Percentiles rank a stretch among this genome's conserved stretches.
These are phyloP conservation scores for Stratiolaelaps scimitus DNA, from an alignment of 1,140 invertebrate genomes.

Conservation along the genomic window DNA sequence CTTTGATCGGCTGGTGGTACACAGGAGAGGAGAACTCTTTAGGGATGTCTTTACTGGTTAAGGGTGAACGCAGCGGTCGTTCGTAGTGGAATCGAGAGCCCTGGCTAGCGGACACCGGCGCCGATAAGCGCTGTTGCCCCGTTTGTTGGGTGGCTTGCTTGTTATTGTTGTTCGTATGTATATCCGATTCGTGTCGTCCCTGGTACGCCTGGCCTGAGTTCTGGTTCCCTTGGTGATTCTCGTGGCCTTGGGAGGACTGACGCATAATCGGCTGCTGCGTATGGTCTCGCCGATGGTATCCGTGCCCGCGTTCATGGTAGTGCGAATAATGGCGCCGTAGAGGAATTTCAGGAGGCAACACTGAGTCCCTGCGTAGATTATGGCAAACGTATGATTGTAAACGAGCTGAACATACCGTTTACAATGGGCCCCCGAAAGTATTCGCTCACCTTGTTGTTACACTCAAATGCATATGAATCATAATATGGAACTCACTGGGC, in stretches of 20 bases:
- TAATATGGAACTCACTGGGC: too few species aligned
- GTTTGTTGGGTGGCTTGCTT: too few species aligned
- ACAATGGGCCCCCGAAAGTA: too few species aligned
- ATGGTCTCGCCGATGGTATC: conserved; percentile 11
- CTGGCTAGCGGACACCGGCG: neutral
- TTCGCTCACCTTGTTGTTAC: too few species aligned
- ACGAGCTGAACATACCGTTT: too few species aligned
- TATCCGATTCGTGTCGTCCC: too few species aligned
- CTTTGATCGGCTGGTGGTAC: neutral
- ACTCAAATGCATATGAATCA: too few species aligned
- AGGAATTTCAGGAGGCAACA: neutral
- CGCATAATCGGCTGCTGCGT: neutral
- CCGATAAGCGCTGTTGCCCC: too few species aligned
- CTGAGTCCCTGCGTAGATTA: neutral
- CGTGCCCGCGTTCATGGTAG: neutral
- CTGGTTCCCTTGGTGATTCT: conserved; percentile 6
- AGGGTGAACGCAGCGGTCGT: conserved; percentile 12
- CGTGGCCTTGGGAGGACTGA: neutral
- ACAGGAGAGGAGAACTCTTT: conserved; percentile 15
- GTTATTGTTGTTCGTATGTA: too few species aligned
- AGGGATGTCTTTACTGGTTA: neutral
- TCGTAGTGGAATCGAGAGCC: neutral
- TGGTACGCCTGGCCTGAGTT: conserved; percentile 1
- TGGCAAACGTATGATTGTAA: too few species aligned
- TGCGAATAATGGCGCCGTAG: neutral